Percentiles rank a stretch among this genome's conserved stretches.
Conservation (phyloP, 1,140 invertebrate genomes). For the Pemphigus obesinymphae region DNA sequence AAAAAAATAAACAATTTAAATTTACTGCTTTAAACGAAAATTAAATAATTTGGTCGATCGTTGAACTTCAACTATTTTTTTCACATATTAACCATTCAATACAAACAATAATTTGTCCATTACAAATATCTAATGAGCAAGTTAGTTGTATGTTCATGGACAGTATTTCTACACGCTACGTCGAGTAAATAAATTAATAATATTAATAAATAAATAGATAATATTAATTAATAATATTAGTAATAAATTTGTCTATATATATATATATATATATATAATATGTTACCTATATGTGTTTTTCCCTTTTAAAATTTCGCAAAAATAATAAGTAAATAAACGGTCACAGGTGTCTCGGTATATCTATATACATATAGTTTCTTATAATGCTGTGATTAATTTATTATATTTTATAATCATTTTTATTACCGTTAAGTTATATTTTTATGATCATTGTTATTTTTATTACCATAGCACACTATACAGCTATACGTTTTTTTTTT, state of each 20-base stretch:
- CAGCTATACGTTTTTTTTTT: neutral
- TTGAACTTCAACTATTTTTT: no score
- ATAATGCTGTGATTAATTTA: conserved; percentile 11
- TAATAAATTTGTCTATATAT: no score
- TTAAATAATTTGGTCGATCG: no score
- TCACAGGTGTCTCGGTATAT: neutral
- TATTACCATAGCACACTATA: neutral
- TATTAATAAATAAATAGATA: no score
- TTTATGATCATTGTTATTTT: conserved; percentile 13
- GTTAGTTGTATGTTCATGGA: neutral
- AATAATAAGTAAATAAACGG: neutral
- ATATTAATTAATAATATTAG: no score
- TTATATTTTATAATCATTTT: conserved; percentile 13
- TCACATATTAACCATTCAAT: no score
- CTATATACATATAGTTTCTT: neutral
- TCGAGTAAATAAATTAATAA: neutral
- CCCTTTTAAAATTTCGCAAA: neutral
- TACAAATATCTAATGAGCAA: neutral
- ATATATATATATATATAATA: no score
- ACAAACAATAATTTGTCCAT: neutral
- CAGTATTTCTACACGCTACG: neutral
- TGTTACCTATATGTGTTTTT: neutral
- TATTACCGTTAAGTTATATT: neutral
- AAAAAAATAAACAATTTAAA: neutral
- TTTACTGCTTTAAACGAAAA: no score